Conservation (phyloP, 2,888 invertebrate species). For the Dryobota labecula region DNA sequence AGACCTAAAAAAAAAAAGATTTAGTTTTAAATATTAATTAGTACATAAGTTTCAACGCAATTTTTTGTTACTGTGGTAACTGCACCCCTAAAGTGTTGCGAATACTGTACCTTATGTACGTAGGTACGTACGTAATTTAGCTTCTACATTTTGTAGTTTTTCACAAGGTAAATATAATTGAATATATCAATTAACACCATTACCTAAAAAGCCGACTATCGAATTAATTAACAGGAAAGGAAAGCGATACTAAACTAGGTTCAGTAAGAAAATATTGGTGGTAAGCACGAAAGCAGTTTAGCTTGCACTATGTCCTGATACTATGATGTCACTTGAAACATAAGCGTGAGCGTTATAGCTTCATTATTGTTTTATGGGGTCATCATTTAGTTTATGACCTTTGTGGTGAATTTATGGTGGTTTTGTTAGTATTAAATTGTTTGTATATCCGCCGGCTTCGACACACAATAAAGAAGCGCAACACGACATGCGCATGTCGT, state of each 20-base stretch:
- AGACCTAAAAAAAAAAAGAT: neutral
- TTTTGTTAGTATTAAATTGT: slow-evolving; percentile 34
- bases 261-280: slow-evolving; percentile 41
- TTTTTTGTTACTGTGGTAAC: no score
- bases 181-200: slow-evolving; percentile 12
- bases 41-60: no score
- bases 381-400: slow-evolving; percentile 34
- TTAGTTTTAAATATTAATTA: neutral
- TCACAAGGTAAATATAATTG: neutral
- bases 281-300: slow-evolving; percentile 61
- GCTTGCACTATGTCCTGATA: slow-evolving; percentile 15
- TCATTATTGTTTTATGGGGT: slow-evolving; percentile 16
- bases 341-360: slow-evolving; percentile 37
- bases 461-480: neutral
- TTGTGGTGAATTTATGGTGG: slow-evolving; percentile 12
- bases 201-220: slow-evolving; percentile 17
- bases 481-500: no score
- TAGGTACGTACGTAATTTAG: no score
- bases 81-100: neutral
- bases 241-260: slow-evolving; percentile 19
- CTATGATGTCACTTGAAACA: slow-evolving; percentile 9
- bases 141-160: neutral
- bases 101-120: neutral
- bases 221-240: slow-evolving; percentile 29
- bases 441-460: neutral